A percentile compares a stretch with the other conserved stretches of the same genome.
phyloP scores from a whole-genome alignment of 2,797 vertebrate genomes.

The Rhynchonycteris naso region DNA sequence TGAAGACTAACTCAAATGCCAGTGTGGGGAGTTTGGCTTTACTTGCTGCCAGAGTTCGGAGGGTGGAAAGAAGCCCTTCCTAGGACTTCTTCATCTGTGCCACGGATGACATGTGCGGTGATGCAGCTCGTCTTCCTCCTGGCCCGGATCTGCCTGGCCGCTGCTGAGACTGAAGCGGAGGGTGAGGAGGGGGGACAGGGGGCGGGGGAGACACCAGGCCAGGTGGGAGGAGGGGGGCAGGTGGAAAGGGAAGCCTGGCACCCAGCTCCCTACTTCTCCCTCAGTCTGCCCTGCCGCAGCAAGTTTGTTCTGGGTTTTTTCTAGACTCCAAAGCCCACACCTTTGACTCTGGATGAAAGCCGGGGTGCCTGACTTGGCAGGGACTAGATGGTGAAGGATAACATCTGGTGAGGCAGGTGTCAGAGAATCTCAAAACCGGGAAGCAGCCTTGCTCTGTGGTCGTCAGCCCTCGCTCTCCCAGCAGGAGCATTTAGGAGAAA shows the following conservation, averaged over 20 bases:
- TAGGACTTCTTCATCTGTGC: background rate
- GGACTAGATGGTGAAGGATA: background rate
- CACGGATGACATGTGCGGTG: fast-evolving
- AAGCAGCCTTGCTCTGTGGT: fast-evolving
- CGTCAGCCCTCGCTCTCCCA: background rate
- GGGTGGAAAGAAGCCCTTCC: too few species aligned
- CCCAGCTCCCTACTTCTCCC: background rate
- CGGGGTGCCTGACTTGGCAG: fast-evolving
- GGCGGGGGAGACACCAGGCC: fast-evolving
- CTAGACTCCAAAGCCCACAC: background rate
- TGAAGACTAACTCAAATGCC: background rate
- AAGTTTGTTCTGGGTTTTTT: background rate
- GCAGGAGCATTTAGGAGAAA: background rate
- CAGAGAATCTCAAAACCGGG: fast-evolving
- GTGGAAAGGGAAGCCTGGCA: background rate
- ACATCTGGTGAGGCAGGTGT: fast-evolving
- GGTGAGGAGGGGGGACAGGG: background rate
- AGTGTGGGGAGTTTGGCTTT: background rate
- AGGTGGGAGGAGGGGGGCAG: fast-evolving
- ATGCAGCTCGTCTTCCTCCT: fast-evolving
- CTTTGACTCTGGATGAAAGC: background rate
- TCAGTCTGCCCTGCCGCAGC: background rate
- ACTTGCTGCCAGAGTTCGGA: fast-evolving
- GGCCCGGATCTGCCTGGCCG: too few species aligned
- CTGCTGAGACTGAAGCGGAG: too few species aligned